Conservation (phyloP, 2,113 vertebrate species). For the Craseonycteris thonglongyai region DNA sequence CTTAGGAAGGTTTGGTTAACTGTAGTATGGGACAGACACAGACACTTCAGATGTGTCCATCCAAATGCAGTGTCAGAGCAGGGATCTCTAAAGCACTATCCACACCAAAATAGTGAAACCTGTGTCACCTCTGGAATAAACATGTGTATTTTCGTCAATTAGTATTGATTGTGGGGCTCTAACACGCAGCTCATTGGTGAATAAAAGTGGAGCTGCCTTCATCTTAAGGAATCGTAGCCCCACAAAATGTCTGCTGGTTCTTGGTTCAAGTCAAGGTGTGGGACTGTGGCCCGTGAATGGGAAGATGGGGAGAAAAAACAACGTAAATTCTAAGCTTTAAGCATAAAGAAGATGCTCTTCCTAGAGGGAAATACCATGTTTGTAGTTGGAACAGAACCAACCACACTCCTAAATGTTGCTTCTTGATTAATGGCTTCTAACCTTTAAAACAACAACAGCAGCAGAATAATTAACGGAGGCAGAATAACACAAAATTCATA, state of each 20-base stretch:
- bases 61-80: background rate
- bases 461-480: background rate
- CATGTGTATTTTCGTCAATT: background rate
- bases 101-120: background rate
- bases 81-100: background rate
- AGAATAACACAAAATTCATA: constrained; percentile 9
- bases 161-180: background rate
- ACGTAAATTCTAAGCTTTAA: background rate
- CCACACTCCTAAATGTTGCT: background rate
- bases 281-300: background rate
- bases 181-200: background rate
- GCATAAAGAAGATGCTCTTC: background rate
- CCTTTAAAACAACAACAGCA: background rate
- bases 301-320: background rate
- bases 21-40: background rate
- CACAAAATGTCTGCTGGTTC: background rate
- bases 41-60: background rate
- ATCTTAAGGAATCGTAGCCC: background rate
- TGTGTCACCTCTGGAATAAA: background rate
- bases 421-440: constrained; percentile 13
- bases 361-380: background rate
- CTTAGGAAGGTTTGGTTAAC: background rate
- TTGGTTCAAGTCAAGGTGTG: background rate
- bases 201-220: background rate
- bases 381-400: background rate